A percentile compares a stretch with the other conserved stretches of the same genome.
Conservation (phyloP, 2,797 vertebrate genomes). For the Gymnopithys bicolor region DNA sequence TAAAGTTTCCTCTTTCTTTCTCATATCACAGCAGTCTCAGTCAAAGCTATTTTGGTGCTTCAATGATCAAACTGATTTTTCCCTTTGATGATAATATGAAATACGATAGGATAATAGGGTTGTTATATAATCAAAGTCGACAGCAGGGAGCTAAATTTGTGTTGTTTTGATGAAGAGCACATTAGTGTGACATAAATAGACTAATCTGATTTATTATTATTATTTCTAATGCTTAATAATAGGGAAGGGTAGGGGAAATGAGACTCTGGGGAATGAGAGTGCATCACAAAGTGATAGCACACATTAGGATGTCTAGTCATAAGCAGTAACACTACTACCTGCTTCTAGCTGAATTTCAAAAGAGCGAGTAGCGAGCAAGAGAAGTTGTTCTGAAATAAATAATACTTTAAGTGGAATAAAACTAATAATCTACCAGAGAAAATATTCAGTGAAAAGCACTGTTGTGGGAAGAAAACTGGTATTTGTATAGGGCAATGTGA, state of each 20-base stretch:
- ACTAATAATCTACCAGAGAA: not conserved
- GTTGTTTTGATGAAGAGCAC: conserved; percentile 69
- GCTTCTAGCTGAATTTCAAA: not conserved
- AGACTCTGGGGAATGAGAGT: conserved; percentile 49
- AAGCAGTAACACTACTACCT: not conserved
- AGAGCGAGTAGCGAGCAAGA: rapidly evolving
- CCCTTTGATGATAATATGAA: conserved; percentile 67
- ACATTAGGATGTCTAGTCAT: not conserved
- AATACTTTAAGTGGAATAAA: not conserved
- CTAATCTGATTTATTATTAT: conserved; percentile 72
- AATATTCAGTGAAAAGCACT: not conserved
- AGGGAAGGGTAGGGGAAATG: conserved; percentile 45
- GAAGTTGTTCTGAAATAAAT: not conserved
- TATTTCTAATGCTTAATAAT: conserved; percentile 71
- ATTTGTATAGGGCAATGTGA: not conserved
- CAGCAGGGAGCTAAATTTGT: conserved; percentile 70
- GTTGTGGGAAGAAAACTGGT: not conserved
- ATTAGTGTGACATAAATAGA: conserved; percentile 71
- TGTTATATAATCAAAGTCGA: conserved; percentile 67
- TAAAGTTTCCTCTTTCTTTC: conserved; percentile 40
- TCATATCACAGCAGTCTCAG: conserved; percentile 40
- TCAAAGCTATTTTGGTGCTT: conserved; percentile 65
- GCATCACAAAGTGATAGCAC: conserved; percentile 41
- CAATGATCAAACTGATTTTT: conserved; percentile 68
- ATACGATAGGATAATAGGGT: conserved; percentile 61